Base-by-base conservation (phyloP, 2,888 invertebrate species). In the Synergus gifuensis region DNA sequence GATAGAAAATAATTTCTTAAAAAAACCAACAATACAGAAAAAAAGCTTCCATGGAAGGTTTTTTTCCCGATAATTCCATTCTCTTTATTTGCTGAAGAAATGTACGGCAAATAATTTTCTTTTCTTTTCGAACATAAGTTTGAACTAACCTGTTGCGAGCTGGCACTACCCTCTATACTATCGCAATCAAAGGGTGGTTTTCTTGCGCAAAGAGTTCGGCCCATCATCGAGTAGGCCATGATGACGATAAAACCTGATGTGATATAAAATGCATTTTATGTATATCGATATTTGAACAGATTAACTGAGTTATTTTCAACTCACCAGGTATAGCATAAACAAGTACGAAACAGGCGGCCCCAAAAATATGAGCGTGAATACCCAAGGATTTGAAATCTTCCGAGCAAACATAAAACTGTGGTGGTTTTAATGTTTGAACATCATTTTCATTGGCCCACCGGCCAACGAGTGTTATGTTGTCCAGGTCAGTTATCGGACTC, bases 281-380 rank as follows among this genome's bases (percentile, higher is more conserved):
- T 28, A 28, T n/a, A 58, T 18, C 9, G 4, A 49, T 69, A 77
- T 49, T 49, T 36, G 3, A 49, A 18, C 18, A 28, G 54, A 40
- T 28, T 54, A 22, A 22, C 22, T 22, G 3, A 12, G 14, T 18
- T 54, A 5, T 22, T 12, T 22, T 62, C 36, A 28, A 76, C 93
- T 93, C 85, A 95, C 96, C 96, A 4, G 96, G 97, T 16, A 96
- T 93, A 0, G 96, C 95, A 87, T 96, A 97, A 58, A 96, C 96
- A n/a, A 96, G 93, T 2, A 95, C 93, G 88, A 96, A 96, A 87
- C 95, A 95, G 87, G 95, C 94, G 0, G 94, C 93, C 12, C 96
- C 96, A 85, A 95, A 95, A 1, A 94, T 91, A 82, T 94, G 93
- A 82, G 94, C 93, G 64, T 93, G 93, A 67, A 94, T 93, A 3